Evolutionary conservation across 2,888 invertebrate genomes (phyloP), one percentile per base, ranked within the genome.

Genomic region (Diarsia dahlii): DNA sequence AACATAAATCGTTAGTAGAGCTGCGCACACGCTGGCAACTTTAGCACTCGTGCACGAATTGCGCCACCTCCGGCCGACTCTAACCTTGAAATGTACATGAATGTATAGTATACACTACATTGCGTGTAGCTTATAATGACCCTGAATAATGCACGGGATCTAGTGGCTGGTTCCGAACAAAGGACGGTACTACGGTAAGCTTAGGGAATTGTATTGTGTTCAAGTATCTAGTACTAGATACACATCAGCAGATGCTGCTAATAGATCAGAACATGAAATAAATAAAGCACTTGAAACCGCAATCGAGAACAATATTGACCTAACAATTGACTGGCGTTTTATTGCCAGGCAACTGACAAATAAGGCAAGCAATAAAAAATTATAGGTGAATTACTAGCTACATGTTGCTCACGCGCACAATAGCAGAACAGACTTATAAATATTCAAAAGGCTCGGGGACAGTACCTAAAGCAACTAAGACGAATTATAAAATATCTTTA

Each of bases 71-170:
- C 48, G 74, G 60, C 48, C 56, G 50, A 56, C 54, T 34, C n/a
- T 65, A 69, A 76, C 88, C 87, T 87, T 87, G 86, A 81, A 82
- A 82, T 68, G 79, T 64, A 60, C 66, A 63, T 77, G 75, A 77
- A 82, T 78, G 73, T 83, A 74, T 72, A 78, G 66, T 50, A 50
- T 54, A 80, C 20, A 69, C 69, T 34, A 69, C 78, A 79, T 82
- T 71, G 65, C 74, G 84, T 80, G 76, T 64, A 70, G 68, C 75
- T 80, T 77, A 76, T 28, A 64, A 39, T 62, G 74, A 75, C 87
- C 81, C 86, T 84, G 77, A 75, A 78, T 77, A 66, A 54, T 78
- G 18, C 73, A 54, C 50, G 52, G 74, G 82, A 60, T 74, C 45
- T 72, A 69, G 71, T 76, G 65, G 66, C 46, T 82, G 75, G 13